Percentiles rank a stretch among this genome's conserved stretches.
Conservation (phyloP, 2,113 vertebrate species). For the Xenus cinereus region DNA sequence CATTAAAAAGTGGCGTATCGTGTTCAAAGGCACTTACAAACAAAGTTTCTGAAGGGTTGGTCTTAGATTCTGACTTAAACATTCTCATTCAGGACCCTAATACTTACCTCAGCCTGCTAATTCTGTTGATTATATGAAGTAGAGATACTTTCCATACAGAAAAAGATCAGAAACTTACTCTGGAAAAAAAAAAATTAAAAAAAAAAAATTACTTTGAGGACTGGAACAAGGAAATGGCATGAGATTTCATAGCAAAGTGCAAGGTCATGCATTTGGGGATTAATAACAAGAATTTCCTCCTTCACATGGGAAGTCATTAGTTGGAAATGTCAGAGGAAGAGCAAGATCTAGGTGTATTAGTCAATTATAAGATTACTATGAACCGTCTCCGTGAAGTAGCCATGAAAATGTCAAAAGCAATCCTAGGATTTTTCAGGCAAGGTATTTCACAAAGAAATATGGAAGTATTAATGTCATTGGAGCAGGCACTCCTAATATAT, state of each 20-base stretch:
- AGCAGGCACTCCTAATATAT: slow-evolving; percentile 56
- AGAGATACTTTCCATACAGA: background rate
- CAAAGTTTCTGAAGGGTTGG: background rate
- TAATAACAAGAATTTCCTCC: slow-evolving; percentile 46
- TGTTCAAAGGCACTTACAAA: background rate
- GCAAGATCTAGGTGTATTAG: slow-evolving; percentile 52
- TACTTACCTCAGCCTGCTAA: background rate
- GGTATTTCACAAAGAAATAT: slow-evolving; percentile 65
- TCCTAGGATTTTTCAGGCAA: slow-evolving; percentile 54
- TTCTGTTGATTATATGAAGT: background rate
- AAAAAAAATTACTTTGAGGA: background rate
- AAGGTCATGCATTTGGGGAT: slow-evolving; percentile 28
- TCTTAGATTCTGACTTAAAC: background rate
- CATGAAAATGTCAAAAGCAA: slow-evolving; percentile 71
- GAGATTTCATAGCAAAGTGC: slow-evolving; percentile 21
- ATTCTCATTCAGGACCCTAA: background rate
- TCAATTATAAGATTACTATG: slow-evolving; percentile 62
- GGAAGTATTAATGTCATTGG: slow-evolving; percentile 64
- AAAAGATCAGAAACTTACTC: background rate
- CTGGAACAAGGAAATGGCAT: background rate
- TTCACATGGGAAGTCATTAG: slow-evolving; percentile 44
- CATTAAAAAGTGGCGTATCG: background rate
- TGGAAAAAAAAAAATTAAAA: background rate
- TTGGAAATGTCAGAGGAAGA: slow-evolving; percentile 64
- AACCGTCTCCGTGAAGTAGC: slow-evolving; percentile 47